phyloP scores from a whole-genome alignment of 2,888 invertebrate species.

The Tetropium fuscum region DNA sequence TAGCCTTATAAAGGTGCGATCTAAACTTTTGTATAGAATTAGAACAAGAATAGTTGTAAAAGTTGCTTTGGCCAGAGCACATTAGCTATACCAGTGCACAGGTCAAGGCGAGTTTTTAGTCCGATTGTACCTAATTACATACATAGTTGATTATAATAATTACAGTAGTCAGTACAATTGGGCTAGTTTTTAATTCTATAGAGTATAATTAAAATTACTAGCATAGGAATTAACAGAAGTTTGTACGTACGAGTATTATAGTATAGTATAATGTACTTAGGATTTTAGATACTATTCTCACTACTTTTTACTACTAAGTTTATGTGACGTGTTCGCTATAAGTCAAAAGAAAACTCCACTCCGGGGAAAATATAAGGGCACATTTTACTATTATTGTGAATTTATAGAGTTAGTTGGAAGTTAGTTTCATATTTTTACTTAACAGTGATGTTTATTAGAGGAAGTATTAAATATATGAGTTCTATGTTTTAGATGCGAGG shows the following conservation, averaged over 20 bases:
- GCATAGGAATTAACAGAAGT: constrained; percentile 37
- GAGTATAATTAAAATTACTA: constrained; percentile 22
- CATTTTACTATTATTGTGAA: constrained; percentile 35
- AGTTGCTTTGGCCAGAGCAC: constrained; percentile 17
- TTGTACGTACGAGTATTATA: constrained; percentile 40
- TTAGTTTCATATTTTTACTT: constrained; percentile 36
- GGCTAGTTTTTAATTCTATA: constrained; percentile 21
- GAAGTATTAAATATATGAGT: constrained; percentile 15
- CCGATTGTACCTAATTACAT: constrained; percentile 12
- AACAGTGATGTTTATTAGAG: constrained; percentile 22
- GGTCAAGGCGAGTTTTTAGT: constrained; percentile 18
- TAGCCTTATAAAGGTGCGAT: constrained; percentile 64
- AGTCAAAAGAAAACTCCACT: constrained; percentile 29
- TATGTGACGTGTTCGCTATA: constrained; percentile 32
- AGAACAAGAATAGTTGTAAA: constrained; percentile 34
- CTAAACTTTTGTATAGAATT: constrained; percentile 59
- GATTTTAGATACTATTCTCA: constrained; percentile 15
- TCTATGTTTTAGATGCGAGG: constrained; percentile 2
- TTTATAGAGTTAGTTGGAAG: constrained; percentile 36
- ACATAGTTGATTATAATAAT: background rate
- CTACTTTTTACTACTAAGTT: constrained; percentile 28
- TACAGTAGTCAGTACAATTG: constrained; percentile 5
- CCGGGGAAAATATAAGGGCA: constrained; percentile 30
- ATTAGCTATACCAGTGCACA: background rate
- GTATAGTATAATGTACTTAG: constrained; percentile 26